These are phyloP conservation scores for Mungos mungo DNA, from an alignment of 2,113 vertebrate genomes.

Conservation along the genomic window DNA sequence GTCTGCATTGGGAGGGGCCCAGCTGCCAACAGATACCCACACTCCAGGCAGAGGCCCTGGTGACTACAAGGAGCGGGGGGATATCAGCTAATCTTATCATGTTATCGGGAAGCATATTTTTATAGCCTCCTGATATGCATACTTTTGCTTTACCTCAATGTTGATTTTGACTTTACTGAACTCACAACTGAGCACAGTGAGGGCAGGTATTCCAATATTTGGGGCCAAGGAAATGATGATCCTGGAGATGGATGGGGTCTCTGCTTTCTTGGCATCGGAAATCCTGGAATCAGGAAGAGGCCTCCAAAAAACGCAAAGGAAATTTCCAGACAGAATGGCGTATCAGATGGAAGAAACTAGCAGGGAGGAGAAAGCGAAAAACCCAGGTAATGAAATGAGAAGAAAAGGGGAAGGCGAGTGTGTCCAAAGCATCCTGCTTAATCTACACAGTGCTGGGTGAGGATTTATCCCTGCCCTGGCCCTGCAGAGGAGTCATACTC, in stretches of 20 bases:
- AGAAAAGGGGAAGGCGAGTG: neutral
- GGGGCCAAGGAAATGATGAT: neutral
- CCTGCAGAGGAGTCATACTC: neutral
- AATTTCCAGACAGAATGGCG: neutral
- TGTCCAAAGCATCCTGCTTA: too few relatives aligned
- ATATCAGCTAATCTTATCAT: neutral
- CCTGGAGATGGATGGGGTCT: neutral
- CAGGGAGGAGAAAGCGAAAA: neutral
- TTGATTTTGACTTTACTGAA: neutral
- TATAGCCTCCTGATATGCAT: neutral
- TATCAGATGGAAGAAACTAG: neutral
- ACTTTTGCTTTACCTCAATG: neutral
- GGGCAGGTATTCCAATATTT: neutral
- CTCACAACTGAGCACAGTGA: neutral
- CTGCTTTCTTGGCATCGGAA: neutral
- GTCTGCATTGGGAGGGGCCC: fast-evolving
- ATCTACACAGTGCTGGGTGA: neutral
- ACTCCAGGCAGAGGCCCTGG: neutral
- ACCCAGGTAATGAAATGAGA: neutral
- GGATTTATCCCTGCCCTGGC: fast-evolving
- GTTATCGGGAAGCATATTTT: neutral
- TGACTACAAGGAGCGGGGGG: neutral
- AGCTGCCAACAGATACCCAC: neutral
- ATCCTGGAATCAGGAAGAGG: neutral
- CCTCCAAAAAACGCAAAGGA: neutral